Base-by-base conservation (phyloP, 1,140 invertebrate genomes). In the Pseudomyrmex concolor region DNA sequence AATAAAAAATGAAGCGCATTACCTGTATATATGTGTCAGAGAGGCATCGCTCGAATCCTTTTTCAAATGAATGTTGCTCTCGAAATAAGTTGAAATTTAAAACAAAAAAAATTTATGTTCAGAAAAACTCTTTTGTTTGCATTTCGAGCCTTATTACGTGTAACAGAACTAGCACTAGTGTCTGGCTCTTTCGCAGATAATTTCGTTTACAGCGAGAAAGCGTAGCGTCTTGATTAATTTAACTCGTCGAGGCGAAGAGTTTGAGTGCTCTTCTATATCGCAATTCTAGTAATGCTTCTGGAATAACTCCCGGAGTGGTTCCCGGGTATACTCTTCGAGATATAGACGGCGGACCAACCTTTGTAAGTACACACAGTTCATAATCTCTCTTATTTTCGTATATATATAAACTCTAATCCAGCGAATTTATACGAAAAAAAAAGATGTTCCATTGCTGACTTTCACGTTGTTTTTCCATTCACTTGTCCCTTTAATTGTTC, bases 161-260 rank as follows among this genome's bases (percentile, higher is more conserved):
- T 34, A 34, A 34, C 34, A 34, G 34, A 34, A 25, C n/a, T 51
- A 4, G 17, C 50, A n/a, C 25, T 10, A 4, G 43, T 48, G 43
- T 48, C 15, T 17, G 5, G 64, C 57, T 60, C 7, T 34, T 34
- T 10, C 45, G 57, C 25, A 1, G 45, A 54, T 45, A 15, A 71
- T 80, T 81, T 54, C 15, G 66, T 84, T 80, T 71, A 62, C n/a
- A 22, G 12, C 25, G 25, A 81, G 66, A 71, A 64, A 60, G 71
- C 25, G 22, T 22, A 8, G 48, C 19, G 43, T 63, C 59, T 84
- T 84, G 81, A 84, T 84, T 84, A 84, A 84, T 84, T 84, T 81
- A 81, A 81, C 34, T 81, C 34, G 48, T 64, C 50, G 48, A 15
- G 55, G 34, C 13, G 50, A 51, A 51, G n/a, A 22, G 50, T 71